A percentile compares a stretch with the other conserved stretches of the same genome.
These are phyloP conservation scores for Cyanistes caeruleus DNA, from an alignment of 2,113 vertebrate species.

Conservation along the genomic window DNA sequence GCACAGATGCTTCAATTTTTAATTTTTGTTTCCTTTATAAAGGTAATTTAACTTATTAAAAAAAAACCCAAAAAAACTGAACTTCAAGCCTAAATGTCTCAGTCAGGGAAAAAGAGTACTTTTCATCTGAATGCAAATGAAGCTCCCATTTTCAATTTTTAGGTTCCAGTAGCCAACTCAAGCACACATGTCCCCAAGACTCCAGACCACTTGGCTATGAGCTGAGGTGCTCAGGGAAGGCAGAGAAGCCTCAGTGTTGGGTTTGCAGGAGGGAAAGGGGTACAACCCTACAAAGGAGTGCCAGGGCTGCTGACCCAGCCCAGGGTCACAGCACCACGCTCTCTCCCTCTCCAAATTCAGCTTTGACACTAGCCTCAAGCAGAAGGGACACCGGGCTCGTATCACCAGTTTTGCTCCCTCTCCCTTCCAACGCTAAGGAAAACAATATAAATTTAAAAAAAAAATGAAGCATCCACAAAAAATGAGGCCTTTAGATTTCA, in stretches of 20 bases:
- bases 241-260: accelerated
- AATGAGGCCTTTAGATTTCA: background rate
- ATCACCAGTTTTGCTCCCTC: background rate
- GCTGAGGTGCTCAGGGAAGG: background rate
- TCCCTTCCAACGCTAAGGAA: background rate
- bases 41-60: background rate
- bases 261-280: background rate
- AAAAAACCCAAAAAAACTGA: background rate
- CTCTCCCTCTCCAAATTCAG: background rate
- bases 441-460: background rate
- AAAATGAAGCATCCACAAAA: background rate
- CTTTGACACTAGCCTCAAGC: background rate
- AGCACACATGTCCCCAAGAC: background rate
- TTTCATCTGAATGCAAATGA: background rate
- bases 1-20: background rate
- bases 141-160: background rate
- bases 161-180: background rate
- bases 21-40: background rate
- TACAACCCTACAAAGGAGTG: background rate
- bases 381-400: background rate
- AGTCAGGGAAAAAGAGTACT: background rate
- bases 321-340: accelerated
- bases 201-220: background rate
- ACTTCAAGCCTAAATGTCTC: background rate
- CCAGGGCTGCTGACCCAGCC: background rate